Conservation (phyloP, 2,797 vertebrate species). For the Acrossocheilus wenchowensis region DNA sequence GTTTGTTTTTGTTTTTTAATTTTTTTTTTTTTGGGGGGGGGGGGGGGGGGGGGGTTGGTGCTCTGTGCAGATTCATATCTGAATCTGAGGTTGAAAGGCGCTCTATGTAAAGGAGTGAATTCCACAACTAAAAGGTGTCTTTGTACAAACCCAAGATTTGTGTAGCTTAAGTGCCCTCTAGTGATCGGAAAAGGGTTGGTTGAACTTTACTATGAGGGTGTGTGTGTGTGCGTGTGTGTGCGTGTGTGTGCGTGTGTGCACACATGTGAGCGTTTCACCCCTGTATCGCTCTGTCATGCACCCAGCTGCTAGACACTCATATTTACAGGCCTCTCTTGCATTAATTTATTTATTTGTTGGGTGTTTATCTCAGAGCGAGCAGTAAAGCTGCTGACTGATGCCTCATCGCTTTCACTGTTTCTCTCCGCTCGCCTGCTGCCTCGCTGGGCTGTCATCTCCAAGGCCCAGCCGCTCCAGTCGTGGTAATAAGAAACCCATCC, state of each 20-base stretch:
- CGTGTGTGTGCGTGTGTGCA: not conserved
- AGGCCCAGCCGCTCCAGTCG: slow-evolving; percentile 61
- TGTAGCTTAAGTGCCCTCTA: slow-evolving; percentile 81
- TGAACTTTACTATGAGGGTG: slow-evolving; percentile 23
- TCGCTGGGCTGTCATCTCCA: slow-evolving; percentile 64
- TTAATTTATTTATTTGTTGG: slow-evolving; percentile 59
- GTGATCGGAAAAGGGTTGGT: slow-evolving; percentile 65
- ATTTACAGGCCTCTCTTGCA: slow-evolving; percentile 53
- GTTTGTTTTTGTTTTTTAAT: slow-evolving; percentile 34
- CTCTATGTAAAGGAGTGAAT: slow-evolving; percentile 39
- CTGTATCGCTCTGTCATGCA: slow-evolving; percentile 51
- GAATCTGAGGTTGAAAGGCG: slow-evolving; percentile 47
- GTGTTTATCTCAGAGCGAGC: slow-evolving; percentile 58
- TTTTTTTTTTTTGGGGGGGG: not conserved
- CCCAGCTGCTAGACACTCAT: slow-evolving; percentile 50
- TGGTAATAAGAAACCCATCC: slow-evolving; percentile 64
- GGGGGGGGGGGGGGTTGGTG: not conserved
- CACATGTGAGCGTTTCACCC: slow-evolving; percentile 25
- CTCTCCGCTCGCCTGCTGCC: slow-evolving; percentile 55
- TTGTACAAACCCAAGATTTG: slow-evolving; percentile 54
- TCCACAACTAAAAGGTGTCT: slow-evolving; percentile 32
- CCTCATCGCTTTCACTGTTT: slow-evolving; percentile 58
- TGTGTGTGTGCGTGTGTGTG: not conserved
- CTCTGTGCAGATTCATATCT: slow-evolving; percentile 43
- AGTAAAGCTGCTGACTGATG: slow-evolving; percentile 60